Percentiles rank a stretch among this genome's conserved stretches.
Conservation (phyloP, 2,113 vertebrate species). For the Aegithalos caudatus region DNA sequence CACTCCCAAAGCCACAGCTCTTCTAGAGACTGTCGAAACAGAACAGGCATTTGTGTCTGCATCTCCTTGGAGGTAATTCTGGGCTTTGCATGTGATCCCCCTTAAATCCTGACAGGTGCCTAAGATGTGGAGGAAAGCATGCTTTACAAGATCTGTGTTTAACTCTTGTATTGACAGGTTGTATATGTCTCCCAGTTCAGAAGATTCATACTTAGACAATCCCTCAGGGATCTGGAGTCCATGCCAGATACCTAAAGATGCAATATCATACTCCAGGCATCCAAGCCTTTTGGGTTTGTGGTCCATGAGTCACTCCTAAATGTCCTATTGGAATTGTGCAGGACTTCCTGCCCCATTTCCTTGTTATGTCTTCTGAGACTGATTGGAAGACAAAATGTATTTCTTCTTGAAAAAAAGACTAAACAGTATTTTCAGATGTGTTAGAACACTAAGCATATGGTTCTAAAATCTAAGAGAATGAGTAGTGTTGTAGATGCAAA, state of each 20-base stretch:
- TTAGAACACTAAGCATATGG: neutral
- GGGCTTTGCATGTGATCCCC: neutral
- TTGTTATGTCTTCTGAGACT: neutral
- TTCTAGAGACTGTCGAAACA: neutral
- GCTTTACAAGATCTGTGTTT: neutral
- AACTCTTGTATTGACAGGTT: neutral
- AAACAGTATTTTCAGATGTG: neutral
- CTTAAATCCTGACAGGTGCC: neutral
- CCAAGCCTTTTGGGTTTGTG: neutral
- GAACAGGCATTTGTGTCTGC: rapidly evolving
- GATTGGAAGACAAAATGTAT: neutral
- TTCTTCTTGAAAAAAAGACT: neutral
- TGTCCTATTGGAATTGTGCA: too few species aligned
- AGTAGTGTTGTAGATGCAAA: too few species aligned
- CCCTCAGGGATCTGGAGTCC: neutral
- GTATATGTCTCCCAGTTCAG: neutral
- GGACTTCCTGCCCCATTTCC: neutral
- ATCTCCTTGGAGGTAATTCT: neutral
- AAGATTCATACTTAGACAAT: neutral
- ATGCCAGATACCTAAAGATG: neutral
- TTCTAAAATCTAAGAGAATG: neutral
- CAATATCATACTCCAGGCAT: neutral
- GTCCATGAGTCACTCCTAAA: neutral
- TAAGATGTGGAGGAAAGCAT: neutral
- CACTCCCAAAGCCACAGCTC: neutral